These are phyloP conservation scores for Panurus biarmicus DNA, from an alignment of 2,113 vertebrate species.

Conservation along the genomic window DNA sequence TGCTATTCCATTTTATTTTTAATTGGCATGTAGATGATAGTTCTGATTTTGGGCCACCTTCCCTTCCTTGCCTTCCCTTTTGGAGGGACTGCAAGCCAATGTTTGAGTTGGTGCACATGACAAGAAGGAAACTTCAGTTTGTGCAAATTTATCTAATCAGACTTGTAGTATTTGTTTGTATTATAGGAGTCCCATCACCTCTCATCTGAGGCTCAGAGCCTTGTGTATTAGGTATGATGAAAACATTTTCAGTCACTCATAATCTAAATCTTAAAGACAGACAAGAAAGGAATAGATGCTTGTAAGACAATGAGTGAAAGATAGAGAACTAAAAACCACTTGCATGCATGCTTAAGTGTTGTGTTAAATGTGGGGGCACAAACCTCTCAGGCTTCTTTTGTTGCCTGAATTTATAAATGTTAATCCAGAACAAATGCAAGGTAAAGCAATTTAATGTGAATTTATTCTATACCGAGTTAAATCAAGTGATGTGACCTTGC, in stretches of 20 bases:
- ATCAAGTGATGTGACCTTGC: background rate
- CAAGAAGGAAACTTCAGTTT: background rate
- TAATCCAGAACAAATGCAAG: background rate
- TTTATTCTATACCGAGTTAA: background rate
- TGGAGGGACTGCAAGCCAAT: background rate
- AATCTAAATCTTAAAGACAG: background rate
- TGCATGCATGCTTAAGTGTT: background rate
- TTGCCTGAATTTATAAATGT: background rate
- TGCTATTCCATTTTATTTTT: background rate
- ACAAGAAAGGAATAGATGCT: background rate
- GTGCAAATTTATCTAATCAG: background rate
- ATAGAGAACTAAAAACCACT: background rate
- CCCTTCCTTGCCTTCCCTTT: background rate
- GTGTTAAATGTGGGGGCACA: background rate
- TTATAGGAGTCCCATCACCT: background rate
- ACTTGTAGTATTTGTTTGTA: background rate
- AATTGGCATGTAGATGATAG: background rate
- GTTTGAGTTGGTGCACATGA: background rate
- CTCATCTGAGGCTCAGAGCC: background rate
- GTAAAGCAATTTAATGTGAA: background rate
- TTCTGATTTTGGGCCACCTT: background rate
- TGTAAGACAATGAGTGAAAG: background rate
- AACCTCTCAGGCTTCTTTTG: background rate
- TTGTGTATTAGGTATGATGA: background rate
- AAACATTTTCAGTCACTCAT: background rate